A percentile compares a stretch with the other conserved stretches of the same genome.
Evolutionary conservation across 2,797 vertebrate genomes (phyloP).

Genomic region (Chiroxiphia lanceolata): DNA sequence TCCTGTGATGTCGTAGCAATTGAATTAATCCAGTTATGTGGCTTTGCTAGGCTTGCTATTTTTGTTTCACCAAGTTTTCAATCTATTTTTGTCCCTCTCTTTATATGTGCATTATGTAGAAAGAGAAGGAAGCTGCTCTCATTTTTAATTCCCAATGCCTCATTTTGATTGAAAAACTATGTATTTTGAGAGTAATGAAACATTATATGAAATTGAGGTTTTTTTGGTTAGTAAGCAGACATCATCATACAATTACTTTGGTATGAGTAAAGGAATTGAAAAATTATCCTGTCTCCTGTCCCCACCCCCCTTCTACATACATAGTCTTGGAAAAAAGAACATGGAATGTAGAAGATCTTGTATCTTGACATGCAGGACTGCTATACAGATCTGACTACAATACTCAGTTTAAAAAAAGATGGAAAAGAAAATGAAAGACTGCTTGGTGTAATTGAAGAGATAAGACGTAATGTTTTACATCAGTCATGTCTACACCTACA

Average conservation of each 20-base stretch:
- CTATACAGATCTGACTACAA: background rate
- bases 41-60: constrained; percentile 40
- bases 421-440: background rate
- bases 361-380: constrained; percentile 1
- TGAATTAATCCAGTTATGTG: constrained; percentile 52
- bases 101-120: background rate
- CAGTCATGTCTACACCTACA: constrained; percentile 25
- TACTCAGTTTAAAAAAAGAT: background rate
- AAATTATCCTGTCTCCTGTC: background rate
- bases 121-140: background rate
- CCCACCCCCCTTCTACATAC: background rate
- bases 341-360: background rate
- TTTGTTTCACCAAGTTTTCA: constrained; percentile 44
- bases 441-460: background rate
- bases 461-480: background rate
- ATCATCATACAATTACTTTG: background rate
- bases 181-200: background rate
- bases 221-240: background rate
- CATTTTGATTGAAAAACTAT: background rate
- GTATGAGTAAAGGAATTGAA: background rate
- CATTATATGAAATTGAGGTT: background rate
- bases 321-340: background rate
- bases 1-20: background rate
- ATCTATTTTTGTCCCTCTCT: constrained; percentile 19
- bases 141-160: background rate